Conservation (phyloP, 2,113 vertebrate species). For the Planiliza haematocheilus region DNA sequence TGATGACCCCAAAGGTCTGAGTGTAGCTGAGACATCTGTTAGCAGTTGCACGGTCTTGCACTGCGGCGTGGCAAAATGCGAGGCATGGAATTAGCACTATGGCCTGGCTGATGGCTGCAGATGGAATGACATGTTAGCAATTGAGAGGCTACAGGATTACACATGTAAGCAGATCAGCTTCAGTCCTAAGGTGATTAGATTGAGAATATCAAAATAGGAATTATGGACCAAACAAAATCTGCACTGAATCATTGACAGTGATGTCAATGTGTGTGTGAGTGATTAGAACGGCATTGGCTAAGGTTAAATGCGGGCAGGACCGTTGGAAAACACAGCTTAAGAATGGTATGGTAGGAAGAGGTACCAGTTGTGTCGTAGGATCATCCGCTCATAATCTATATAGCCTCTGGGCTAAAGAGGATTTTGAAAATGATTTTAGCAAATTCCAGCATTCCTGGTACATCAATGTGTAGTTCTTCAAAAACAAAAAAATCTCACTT, state of each 20-base stretch:
- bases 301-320: constrained; percentile 16
- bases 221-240: constrained; percentile 61
- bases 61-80: neutral
- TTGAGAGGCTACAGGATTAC: constrained; percentile 74
- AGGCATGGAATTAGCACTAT: constrained; percentile 57
- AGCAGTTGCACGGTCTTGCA: neutral
- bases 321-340: constrained; percentile 20
- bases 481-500: too few relatives aligned
- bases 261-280: neutral
- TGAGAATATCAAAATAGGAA: constrained; percentile 67
- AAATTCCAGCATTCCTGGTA: constrained; percentile 28
- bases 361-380: constrained; percentile 48
- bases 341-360: constrained; percentile 20
- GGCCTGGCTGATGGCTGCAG: constrained; percentile 47
- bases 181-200: constrained; percentile 77
- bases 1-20: too few relatives aligned
- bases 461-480: neutral
- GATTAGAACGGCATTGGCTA: neutral
- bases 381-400: constrained; percentile 52
- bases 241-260: constrained; percentile 38
- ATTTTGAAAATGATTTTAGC: constrained; percentile 49
- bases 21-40: neutral
- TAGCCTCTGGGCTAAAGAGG: constrained; percentile 53
- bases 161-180: constrained; percentile 77
- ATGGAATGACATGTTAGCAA: constrained; percentile 55